Evolutionary conservation across 2,888 invertebrate genomes (phyloP), one percentile per base, ranked within the genome.

Genomic region (Cetonia aurata): DNA sequence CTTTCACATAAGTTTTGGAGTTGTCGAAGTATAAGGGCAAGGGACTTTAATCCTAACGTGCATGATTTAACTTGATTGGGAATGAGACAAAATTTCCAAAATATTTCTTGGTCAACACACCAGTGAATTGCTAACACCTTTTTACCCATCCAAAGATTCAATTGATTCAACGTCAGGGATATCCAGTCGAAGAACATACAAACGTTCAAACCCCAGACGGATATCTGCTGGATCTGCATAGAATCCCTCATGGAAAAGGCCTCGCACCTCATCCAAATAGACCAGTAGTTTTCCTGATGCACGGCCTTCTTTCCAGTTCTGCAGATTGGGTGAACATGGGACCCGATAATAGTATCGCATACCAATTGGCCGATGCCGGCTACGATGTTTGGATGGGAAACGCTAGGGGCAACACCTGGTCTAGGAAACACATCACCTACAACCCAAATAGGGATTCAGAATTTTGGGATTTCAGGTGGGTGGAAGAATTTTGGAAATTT

Each of bases 201-300:
- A 75, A 78, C 55, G 69, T 91, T 0, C 84, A 83, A 3, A 96
- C 96, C 0, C 81, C 86, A 2, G 96, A 96, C 85, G 93, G 93
- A 0, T 96, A 94, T 79, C 88, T 93, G n/a, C 84, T 96, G 73
- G 87, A 88, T 71, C 76, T 95, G 79, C 93, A 95, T 80, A 88
- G 95, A 52, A 92, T 96, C 53, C 87, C 89, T 0, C 87, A 88
- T 31, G 87, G 87, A 0, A 79, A 79, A 62, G 46, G 37, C 13
- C 66, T 66, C 41, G 42, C 41, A 4, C 71, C 69, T 12, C 59
- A 67, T 15, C 70, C 72, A 56, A 79, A 81, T 74, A 78, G 75
- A 77, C 86, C 77, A 75, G 92, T 87, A 10, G 91, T 89, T 69
- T 85, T 93, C 68, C 80, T 95, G 44, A 92, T 93, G 78, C 94